phyloP scores from a whole-genome alignment of 2,797 vertebrate species.

The Morus bassanus region DNA sequence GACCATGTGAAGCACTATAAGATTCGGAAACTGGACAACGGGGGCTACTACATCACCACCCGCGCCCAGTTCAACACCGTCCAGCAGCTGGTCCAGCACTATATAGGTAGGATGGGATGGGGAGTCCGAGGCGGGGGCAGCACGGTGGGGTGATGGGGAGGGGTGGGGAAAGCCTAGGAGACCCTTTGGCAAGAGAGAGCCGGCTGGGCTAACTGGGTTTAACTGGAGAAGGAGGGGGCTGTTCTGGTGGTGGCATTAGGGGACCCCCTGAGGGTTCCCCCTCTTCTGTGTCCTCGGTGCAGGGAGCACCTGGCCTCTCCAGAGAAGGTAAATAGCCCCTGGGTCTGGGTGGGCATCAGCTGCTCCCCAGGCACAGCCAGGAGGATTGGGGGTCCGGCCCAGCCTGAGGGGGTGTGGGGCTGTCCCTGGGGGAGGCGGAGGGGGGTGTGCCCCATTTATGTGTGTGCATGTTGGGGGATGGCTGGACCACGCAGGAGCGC shows the following conservation, averaged over 20 bases:
- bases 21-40: constrained; percentile 93
- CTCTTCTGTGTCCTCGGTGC: not conserved
- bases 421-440: too few relatives aligned
- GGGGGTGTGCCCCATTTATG: not conserved
- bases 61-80: constrained; percentile 90
- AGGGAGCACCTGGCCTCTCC: not conserved
- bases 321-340: not conserved
- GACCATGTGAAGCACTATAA: constrained; percentile 98
- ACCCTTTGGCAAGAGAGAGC: not conserved
- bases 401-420: rapidly evolving
- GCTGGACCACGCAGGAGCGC: not conserved
- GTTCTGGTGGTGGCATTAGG: not conserved
- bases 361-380: too few relatives aligned
- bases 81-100: constrained; percentile 90
- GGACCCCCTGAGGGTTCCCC: not conserved
- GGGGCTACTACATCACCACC: constrained; percentile 97
- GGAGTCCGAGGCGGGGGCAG: rapidly evolving
- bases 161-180: not conserved
- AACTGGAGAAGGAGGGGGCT: not conserved
- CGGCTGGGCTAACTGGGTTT: not conserved
- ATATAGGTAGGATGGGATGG: constrained; percentile 67
- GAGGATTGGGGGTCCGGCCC: rapidly evolving
- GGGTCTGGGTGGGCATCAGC: not conserved
- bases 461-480: not conserved
- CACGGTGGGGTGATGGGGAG: not conserved